Conservation (phyloP, 64 coral and sea anemone genomes). For the Hydrozoanthus tunicans region DNA sequence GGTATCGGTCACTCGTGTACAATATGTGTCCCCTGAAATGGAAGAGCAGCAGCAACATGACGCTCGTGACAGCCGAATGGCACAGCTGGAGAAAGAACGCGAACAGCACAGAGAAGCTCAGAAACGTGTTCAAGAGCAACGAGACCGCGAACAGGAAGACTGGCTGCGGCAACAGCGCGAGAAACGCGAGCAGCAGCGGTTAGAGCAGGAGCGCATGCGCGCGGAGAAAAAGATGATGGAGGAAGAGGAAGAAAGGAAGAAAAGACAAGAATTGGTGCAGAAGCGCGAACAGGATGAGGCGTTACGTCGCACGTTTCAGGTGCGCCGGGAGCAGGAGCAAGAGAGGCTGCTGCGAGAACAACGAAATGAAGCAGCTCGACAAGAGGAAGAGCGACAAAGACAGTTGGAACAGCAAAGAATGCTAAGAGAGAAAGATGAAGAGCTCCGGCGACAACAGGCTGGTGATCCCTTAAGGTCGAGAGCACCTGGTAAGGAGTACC, state of each 20-base stretch:
- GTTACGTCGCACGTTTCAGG: conserved; percentile 55
- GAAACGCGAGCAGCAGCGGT: conserved; percentile 70
- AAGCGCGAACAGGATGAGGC: conserved; percentile 73
- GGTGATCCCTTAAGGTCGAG: conserved; percentile 52
- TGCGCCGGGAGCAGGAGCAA: conserved; percentile 58
- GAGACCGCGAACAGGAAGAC: conserved; percentile 72
- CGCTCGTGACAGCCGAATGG: conserved; percentile 41
- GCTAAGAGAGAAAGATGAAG: conserved; percentile 79
- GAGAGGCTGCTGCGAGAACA: conserved; percentile 62
- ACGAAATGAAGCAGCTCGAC: conserved; percentile 41
- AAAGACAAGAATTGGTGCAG: conserved; percentile 67
- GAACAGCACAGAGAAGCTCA: conserved; percentile 50
- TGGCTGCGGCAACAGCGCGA: conserved; percentile 83
- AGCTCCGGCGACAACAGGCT: conserved; percentile 61
- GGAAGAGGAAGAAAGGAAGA: conserved; percentile 71
- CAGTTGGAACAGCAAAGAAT: conserved; percentile 79
- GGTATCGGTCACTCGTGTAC: conserved; percentile 79
- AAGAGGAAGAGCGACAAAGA: conserved; percentile 55
- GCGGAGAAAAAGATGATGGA: conserved; percentile 68
- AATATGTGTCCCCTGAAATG: conserved; percentile 73
- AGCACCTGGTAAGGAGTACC: conserved; percentile 55
- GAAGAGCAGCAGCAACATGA: conserved; percentile 60
- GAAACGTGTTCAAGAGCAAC: conserved; percentile 49
- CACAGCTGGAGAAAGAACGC: conserved; percentile 75
- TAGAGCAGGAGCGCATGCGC: conserved; percentile 69